Evolutionary conservation across 2,113 vertebrate genomes (phyloP).

Genomic region (Pyrgilauda ruficollis): DNA sequence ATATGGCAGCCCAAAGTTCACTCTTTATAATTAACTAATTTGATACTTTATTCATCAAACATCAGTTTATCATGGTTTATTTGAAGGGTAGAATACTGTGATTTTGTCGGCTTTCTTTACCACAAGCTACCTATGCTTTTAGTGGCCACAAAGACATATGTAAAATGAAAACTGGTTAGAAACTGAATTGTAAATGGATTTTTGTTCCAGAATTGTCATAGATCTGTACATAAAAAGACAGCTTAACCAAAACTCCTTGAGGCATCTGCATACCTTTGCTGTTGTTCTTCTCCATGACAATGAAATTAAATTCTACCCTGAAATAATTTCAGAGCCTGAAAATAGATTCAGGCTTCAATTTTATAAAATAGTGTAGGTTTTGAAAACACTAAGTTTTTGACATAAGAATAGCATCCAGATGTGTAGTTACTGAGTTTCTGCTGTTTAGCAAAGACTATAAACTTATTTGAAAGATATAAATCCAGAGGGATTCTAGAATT

Average conservation of each 20-base stretch:
- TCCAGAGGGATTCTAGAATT: neutral
- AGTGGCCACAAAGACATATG: neutral
- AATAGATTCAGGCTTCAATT: neutral
- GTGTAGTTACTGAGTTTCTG: neutral
- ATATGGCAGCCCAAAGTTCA: neutral
- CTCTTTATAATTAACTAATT: neutral
- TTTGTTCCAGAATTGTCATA: neutral
- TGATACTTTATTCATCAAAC: neutral
- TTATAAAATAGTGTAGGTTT: neutral
- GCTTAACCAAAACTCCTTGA: neutral
- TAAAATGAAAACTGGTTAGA: neutral
- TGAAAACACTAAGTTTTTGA: neutral
- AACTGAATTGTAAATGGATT: neutral
- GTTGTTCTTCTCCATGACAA: neutral
- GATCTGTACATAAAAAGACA: neutral
- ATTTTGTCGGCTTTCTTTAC: neutral
- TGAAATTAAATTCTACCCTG: neutral
- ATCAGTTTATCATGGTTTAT: neutral
- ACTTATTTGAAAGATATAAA: neutral
- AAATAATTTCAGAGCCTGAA: neutral
- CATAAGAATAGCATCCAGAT: neutral
- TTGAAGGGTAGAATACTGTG: neutral
- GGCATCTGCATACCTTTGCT: neutral
- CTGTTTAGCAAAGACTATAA: neutral
- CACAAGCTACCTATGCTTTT: neutral